A percentile compares a stretch with the other conserved stretches of the same genome.
Conservation (phyloP, 64 coral and sea anemone species). For the Catalaphyllia jardinei region DNA sequence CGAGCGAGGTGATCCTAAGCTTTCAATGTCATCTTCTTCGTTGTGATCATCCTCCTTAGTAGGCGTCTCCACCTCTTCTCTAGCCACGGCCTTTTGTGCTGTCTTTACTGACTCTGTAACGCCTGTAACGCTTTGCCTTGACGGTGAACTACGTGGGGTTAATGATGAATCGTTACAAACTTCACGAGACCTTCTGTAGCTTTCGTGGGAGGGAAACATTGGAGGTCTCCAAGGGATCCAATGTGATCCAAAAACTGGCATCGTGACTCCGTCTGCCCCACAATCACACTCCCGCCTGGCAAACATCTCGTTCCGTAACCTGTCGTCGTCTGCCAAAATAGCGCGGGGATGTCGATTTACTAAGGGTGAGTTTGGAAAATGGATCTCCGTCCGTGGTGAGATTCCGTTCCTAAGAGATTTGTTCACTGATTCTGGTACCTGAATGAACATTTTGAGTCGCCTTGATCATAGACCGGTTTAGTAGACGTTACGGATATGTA, state of each 20-base stretch:
- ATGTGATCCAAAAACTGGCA: background rate
- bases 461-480: background rate
- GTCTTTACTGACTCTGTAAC: background rate
- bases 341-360: background rate
- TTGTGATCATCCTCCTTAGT: background rate
- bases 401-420: slow-evolving; percentile 22
- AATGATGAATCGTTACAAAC: background rate
- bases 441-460: slow-evolving; percentile 14
- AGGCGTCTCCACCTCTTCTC: background rate
- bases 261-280: background rate
- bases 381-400: slow-evolving; percentile 1
- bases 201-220: slow-evolving; percentile 15
- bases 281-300: background rate
- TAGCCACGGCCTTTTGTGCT: background rate
- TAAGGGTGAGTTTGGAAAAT: background rate
- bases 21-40: slow-evolving; percentile 35
- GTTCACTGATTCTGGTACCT: slow-evolving; percentile 39
- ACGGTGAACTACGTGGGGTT: background rate
- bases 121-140: background rate
- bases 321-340: background rate
- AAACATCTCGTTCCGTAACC: slow-evolving; percentile 1
- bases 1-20: slow-evolving; percentile 23
- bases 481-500: slow-evolving; percentile 17
- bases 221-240: slow-evolving; percentile 14
- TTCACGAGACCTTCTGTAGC: slow-evolving; percentile 25